Evolutionary conservation across 2,113 vertebrate genomes (phyloP).

Genomic region (Tor tambroides): DNA sequence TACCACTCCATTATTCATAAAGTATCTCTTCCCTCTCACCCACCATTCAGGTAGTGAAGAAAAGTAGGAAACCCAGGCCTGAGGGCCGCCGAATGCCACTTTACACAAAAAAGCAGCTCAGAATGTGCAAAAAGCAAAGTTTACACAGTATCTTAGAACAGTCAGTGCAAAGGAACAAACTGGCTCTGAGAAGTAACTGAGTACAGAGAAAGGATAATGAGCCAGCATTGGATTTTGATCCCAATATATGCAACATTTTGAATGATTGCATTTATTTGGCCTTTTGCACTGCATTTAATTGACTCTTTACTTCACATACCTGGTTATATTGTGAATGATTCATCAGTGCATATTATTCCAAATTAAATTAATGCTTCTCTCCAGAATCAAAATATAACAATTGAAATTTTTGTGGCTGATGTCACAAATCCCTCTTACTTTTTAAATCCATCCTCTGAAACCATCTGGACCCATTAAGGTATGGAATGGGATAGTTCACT

Average conservation of each 20-base stretch:
- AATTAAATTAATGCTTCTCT: background rate
- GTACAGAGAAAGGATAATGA: slow-evolving; percentile 8
- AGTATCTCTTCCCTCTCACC: slow-evolving; percentile 33
- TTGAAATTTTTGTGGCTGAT: background rate
- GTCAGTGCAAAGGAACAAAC: slow-evolving; percentile 57
- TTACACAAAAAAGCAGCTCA: background rate
- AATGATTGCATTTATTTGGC: background rate
- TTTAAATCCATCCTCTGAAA: background rate
- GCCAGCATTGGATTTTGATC: background rate
- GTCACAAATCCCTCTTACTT: background rate
- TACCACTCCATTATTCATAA: slow-evolving; percentile 35
- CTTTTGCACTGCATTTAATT: background rate
- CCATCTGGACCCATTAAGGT: background rate
- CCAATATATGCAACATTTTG: background rate
- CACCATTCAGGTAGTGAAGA: background rate
- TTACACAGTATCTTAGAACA: slow-evolving; percentile 54
- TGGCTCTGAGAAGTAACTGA: slow-evolving; percentile 47
- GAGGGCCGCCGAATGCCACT: background rate
- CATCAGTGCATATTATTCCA: background rate
- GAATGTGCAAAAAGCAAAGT: slow-evolving; percentile 60
- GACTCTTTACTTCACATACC: background rate
- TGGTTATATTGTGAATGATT: background rate
- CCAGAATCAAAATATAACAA: background rate
- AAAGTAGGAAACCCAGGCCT: slow-evolving; percentile 24
- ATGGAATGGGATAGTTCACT: too few species aligned